phyloP scores from a whole-genome alignment of 2,888 invertebrate species.

The Gymnocheta viridis region DNA sequence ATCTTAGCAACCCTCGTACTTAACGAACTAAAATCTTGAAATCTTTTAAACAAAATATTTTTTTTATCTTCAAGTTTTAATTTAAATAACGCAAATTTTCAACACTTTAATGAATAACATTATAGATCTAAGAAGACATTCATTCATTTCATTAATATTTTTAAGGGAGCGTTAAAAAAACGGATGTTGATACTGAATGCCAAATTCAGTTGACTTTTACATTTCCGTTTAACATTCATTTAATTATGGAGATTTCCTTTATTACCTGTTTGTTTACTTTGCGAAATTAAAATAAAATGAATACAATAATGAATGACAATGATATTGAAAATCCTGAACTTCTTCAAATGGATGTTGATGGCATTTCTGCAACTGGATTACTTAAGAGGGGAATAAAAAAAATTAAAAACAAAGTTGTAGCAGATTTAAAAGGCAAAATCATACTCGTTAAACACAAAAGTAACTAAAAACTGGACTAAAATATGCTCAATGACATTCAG shows the following conservation, averaged over 20 bases:
- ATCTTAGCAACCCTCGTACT: no score
- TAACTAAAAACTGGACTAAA: conserved; percentile 1
- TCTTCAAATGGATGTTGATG: conserved; percentile 12
- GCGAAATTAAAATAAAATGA: neutral
- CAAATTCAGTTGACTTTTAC: conserved; percentile 42
- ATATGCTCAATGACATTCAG: conserved; percentile 7
- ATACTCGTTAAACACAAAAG: conserved; percentile 2
- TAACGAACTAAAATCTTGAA: no score
- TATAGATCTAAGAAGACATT: neutral
- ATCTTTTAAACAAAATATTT: no score
- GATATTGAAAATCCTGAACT: conserved; percentile 30
- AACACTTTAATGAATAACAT: neutral
- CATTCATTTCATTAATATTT: neutral
- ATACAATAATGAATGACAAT: neutral
- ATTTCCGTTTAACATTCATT: conserved; percentile 40
- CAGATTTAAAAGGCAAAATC: neutral
- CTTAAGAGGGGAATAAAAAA: neutral
- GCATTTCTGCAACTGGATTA: neutral
- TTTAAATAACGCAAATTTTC: neutral
- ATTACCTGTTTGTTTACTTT: neutral
- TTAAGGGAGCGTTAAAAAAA: neutral
- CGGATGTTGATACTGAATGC: conserved; percentile 38
- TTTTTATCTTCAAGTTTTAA: no score
- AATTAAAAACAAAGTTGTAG: neutral
- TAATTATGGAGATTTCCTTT: conserved; percentile 47